Percentiles rank a stretch among this genome's conserved stretches.
Conservation (phyloP, 2,888 invertebrate species). For the Drosophila vallismaia region DNA sequence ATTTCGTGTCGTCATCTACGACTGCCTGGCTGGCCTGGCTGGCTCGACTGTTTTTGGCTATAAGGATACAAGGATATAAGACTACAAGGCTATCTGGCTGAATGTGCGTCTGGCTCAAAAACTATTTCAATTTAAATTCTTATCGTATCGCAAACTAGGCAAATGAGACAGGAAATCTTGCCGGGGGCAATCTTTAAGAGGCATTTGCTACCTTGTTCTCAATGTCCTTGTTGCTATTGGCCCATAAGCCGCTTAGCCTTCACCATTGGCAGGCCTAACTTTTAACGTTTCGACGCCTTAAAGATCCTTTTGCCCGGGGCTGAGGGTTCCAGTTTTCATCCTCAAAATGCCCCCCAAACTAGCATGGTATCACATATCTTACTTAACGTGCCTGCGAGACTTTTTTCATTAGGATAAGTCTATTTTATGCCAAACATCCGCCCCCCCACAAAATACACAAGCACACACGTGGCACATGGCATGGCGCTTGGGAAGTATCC, state of each 20-base stretch:
- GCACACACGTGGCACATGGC: slow-evolving; percentile 25
- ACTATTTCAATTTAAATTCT: slow-evolving; percentile 66
- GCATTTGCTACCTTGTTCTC: slow-evolving; percentile 38
- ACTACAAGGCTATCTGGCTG: not conserved
- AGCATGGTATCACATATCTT: slow-evolving; percentile 69
- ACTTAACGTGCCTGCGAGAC: slow-evolving; percentile 75
- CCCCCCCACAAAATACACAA: slow-evolving; percentile 34
- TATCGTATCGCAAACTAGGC: slow-evolving; percentile 45
- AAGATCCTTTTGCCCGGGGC: slow-evolving; percentile 33
- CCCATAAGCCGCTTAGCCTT: slow-evolving; percentile 67
- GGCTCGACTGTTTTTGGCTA: no score
- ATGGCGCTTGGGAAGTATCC: slow-evolving; percentile 39
- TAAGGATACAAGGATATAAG: not conserved
- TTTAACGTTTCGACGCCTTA: slow-evolving; percentile 71
- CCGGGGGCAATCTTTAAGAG: slow-evolving; percentile 42
- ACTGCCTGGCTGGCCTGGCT: slow-evolving; percentile 2
- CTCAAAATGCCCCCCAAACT: not conserved
- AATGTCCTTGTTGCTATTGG: slow-evolving; percentile 34
- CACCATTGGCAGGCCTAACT: slow-evolving; percentile 67
- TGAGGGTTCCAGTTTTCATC: slow-evolving; percentile 9
- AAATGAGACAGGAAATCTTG: slow-evolving; percentile 38
- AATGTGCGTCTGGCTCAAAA: slow-evolving; percentile 23
- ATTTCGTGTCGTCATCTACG: slow-evolving; percentile 35
- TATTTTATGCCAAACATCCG: slow-evolving; percentile 72
- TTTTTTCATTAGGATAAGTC: slow-evolving; percentile 79